These are phyloP conservation scores for Iselma pallidipennis DNA, from an alignment of 2,888 invertebrate genomes.

Conservation along the genomic window DNA sequence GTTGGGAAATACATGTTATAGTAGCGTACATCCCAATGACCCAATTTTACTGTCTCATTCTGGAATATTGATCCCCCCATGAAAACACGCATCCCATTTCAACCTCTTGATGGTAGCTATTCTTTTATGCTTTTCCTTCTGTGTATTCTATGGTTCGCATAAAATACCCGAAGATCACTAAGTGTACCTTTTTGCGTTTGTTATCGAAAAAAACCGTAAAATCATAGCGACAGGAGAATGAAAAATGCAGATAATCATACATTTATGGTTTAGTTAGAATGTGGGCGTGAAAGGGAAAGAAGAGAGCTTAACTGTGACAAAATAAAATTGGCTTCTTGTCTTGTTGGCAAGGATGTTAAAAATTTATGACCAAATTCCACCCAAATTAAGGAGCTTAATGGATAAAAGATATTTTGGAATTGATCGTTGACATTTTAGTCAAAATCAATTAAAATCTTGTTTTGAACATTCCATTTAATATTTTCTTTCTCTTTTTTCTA, in stretches of 20 bases:
- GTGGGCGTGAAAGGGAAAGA: not conserved
- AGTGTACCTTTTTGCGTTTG: not conserved
- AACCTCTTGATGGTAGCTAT: not conserved
- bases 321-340: not conserved
- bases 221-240: not conserved
- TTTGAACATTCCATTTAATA: not conserved
- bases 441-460: not conserved
- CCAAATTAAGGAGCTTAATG: not conserved
- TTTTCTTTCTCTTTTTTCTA: conserved; percentile 57
- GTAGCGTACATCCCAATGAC: not conserved
- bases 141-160: not conserved
- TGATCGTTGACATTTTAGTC: not conserved
- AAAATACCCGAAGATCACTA: too few species aligned
- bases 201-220: not conserved
- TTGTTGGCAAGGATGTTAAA: too few species aligned
- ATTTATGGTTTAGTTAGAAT: not conserved
- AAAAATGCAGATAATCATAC: not conserved
- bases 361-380: too few species aligned
- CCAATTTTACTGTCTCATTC: not conserved
- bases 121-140: not conserved
- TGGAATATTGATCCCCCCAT: not conserved
- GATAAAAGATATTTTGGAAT: not conserved
- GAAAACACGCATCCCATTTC: not conserved
- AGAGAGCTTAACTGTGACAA: too few species aligned
- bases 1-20: not conserved